These are phyloP conservation scores for Euthynnus affinis DNA, from an alignment of 2,797 vertebrate genomes.

Conservation along the genomic window DNA sequence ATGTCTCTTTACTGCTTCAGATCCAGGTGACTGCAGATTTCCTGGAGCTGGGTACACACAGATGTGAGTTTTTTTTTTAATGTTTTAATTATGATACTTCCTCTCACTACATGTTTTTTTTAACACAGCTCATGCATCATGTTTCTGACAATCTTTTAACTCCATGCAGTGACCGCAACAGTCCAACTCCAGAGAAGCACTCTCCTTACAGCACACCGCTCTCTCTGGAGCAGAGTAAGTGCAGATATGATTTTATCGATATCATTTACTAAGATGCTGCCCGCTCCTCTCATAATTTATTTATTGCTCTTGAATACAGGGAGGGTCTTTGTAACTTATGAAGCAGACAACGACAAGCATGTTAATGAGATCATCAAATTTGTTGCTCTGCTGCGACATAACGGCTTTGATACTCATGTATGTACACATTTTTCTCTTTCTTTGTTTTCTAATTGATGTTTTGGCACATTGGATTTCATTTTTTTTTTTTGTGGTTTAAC, in stretches of 20 bases:
- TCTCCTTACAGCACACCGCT: constrained; percentile 70
- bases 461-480: background rate
- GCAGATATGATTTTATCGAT: too few relatives aligned
- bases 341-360: constrained; percentile 86
- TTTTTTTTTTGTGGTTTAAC: background rate
- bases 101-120: background rate
- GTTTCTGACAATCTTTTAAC: background rate
- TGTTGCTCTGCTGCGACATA: constrained; percentile 87
- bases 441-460: background rate
- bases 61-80: constrained; percentile 71
- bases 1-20: constrained; percentile 44
- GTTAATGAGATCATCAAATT: constrained; percentile 89
- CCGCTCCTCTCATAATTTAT: background rate
- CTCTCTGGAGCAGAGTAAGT: constrained; percentile 87
- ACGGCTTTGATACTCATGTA: constrained; percentile 89
- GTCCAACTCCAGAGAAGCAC: constrained; percentile 65
- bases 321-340: constrained; percentile 88
- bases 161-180: constrained; percentile 49
- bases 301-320: constrained; percentile 66
- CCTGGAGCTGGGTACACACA: constrained; percentile 57
- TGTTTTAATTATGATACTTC: background rate
- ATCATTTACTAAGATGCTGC: background rate
- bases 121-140: background rate
- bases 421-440: constrained; percentile 13
- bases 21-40: constrained; percentile 60